phyloP scores from a whole-genome alignment of 2,888 invertebrate genomes.

The Athrips mouffetella region DNA sequence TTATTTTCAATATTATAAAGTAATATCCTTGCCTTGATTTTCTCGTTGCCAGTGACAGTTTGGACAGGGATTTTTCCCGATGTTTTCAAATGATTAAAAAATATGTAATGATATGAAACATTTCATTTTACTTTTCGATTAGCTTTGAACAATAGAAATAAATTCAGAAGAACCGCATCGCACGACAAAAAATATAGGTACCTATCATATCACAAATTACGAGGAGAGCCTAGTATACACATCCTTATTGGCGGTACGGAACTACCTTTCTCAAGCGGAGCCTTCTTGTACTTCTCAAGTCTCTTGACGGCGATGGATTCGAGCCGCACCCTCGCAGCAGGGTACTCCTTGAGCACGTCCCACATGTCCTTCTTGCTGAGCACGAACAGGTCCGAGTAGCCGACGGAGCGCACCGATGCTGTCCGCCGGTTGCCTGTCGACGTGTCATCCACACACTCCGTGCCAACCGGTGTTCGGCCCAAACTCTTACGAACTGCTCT shows the following conservation, averaged over 20 bases:
- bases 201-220: too few species aligned
- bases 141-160: too few species aligned
- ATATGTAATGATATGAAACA: too few species aligned
- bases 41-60: too few species aligned
- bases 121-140: too few species aligned
- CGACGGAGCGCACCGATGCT: conserved; percentile 98
- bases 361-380: conserved; percentile 99
- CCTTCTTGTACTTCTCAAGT: conserved; percentile 97
- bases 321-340: conserved; percentile 93
- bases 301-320: conserved; percentile 98
- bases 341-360: conserved; percentile 98
- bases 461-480: conserved; percentile 69
- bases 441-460: conserved; percentile 78
- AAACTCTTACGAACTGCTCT: conserved; percentile 42
- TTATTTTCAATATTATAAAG: too few species aligned
- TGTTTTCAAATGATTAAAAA: too few species aligned
- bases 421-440: conserved; percentile 96
- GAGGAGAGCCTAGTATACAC: too few species aligned
- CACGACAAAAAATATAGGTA: too few species aligned
- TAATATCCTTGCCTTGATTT: too few species aligned
- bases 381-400: conserved; percentile 99
- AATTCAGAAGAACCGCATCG: too few species aligned
- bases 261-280: conserved; percentile 94
- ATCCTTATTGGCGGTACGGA: not conserved
- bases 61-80: too few species aligned